These are phyloP conservation scores for Puffinus mauretanicus DNA, from an alignment of 2,113 vertebrate genomes.

Conservation along the genomic window DNA sequence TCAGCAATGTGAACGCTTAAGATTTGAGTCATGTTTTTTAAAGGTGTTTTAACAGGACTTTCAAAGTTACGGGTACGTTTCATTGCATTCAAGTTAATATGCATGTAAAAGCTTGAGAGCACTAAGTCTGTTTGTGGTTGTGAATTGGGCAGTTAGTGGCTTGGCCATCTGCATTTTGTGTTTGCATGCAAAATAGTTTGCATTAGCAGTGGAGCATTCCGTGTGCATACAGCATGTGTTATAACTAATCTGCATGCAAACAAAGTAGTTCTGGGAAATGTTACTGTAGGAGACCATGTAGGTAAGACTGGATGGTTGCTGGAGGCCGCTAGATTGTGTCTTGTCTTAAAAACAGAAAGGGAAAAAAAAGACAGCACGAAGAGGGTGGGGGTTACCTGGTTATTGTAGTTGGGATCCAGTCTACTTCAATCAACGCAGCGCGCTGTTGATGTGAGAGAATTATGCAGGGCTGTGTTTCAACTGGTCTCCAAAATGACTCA, in stretches of 20 bases:
- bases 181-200: not conserved
- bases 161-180: not conserved
- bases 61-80: not conserved
- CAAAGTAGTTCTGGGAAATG: not conserved
- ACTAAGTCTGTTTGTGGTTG: not conserved
- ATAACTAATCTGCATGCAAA: not conserved
- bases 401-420: not conserved
- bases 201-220: not conserved
- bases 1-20: not conserved
- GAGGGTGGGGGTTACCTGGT: not conserved
- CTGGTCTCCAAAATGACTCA: conserved; percentile 52
- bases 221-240: accelerated
- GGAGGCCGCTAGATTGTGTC: not conserved
- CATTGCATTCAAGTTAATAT: not conserved
- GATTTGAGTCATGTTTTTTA: not conserved
- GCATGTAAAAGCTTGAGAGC: not conserved
- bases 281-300: not conserved
- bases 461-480: conserved; percentile 38
- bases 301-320: not conserved
- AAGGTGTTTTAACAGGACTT: not conserved
- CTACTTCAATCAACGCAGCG: not conserved
- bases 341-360: not conserved
- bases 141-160: not conserved
- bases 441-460: not conserved
- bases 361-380: accelerated